phyloP scores from a whole-genome alignment of 2,797 vertebrate species.

The Pantherophis alleghaniensis region DNA sequence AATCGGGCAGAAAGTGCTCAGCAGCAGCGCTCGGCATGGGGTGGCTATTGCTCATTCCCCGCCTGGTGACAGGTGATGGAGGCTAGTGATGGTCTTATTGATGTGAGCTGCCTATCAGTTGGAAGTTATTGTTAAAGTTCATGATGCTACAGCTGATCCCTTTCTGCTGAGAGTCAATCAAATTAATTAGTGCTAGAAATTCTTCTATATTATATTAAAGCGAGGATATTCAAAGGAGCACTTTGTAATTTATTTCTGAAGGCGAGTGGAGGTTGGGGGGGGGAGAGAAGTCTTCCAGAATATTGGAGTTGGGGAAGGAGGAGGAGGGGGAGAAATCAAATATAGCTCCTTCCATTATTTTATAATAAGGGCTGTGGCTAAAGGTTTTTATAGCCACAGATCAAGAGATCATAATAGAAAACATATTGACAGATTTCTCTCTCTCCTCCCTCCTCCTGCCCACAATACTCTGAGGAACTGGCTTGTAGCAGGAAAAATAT shows the following conservation, averaged over 20 bases:
- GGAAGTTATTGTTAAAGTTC: slow-evolving; percentile 86
- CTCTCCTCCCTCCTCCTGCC: slow-evolving; percentile 70
- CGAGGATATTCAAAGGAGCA: slow-evolving; percentile 60
- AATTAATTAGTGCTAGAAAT: slow-evolving; percentile 90
- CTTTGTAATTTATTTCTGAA: slow-evolving; percentile 73
- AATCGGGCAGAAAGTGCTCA: slow-evolving; percentile 96
- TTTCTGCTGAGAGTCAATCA: slow-evolving; percentile 87
- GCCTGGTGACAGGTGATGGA: slow-evolving; percentile 90
- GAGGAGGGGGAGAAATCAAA: slow-evolving; percentile 64
- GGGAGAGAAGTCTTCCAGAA: slow-evolving; percentile 58
- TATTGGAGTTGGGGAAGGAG: slow-evolving; percentile 59
- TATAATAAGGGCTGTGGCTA: slow-evolving; percentile 91
- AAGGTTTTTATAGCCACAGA: slow-evolving; percentile 97
- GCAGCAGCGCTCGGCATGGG: slow-evolving; percentile 80
- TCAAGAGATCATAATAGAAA: slow-evolving; percentile 99
- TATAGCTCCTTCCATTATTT: slow-evolving; percentile 88
- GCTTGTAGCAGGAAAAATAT: slow-evolving; percentile 93
- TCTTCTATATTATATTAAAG: slow-evolving; percentile 78
- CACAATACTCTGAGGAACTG: slow-evolving; percentile 90
- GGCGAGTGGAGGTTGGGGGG: slow-evolving; percentile 56
- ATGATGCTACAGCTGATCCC: slow-evolving; percentile 84
- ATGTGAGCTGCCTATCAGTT: slow-evolving; percentile 87
- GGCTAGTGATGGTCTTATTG: slow-evolving; percentile 85
- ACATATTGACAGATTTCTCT: slow-evolving; percentile 94
- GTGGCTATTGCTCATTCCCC: slow-evolving; percentile 85